These are phyloP conservation scores for Tapera naevia DNA, from an alignment of 2,797 vertebrate genomes.

Conservation along the genomic window DNA sequence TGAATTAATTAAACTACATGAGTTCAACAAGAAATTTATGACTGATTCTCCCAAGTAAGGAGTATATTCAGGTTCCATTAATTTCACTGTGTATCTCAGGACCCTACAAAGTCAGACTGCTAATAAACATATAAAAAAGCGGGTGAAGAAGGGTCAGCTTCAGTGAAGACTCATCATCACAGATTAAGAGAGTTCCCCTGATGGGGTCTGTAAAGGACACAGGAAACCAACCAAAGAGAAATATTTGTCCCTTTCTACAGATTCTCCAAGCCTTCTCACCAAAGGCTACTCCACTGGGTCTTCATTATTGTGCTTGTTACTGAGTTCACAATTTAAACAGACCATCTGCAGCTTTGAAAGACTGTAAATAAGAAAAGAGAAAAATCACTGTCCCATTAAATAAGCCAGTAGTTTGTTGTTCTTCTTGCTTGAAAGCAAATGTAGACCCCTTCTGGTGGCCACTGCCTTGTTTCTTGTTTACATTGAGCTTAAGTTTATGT, in stretches of 20 bases:
- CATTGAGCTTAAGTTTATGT: not conserved
- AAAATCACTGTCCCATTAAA: not conserved
- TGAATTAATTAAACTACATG: not conserved
- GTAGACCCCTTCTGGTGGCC: not conserved
- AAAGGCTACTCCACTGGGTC: not conserved
- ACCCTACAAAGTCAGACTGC: not conserved
- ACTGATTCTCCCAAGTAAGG: not conserved
- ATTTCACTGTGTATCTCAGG: not conserved
- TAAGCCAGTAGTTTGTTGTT: not conserved
- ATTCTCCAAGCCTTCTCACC: not conserved
- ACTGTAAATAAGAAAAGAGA: not conserved
- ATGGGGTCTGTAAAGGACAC: not conserved
- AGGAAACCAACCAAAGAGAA: not conserved
- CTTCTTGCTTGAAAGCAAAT: not conserved
- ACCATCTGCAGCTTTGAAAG: not conserved
- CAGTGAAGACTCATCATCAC: not conserved
- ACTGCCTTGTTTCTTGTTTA: not conserved
- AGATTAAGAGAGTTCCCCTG: not conserved
- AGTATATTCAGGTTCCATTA: not conserved
- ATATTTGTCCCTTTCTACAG: not conserved
- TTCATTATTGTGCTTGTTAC: not conserved
- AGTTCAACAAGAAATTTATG: not conserved
- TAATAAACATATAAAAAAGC: not conserved
- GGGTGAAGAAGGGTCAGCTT: not conserved
- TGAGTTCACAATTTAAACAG: not conserved